phyloP scores from a whole-genome alignment of 2,113 vertebrate species.

The Bagarius yarrelli region DNA sequence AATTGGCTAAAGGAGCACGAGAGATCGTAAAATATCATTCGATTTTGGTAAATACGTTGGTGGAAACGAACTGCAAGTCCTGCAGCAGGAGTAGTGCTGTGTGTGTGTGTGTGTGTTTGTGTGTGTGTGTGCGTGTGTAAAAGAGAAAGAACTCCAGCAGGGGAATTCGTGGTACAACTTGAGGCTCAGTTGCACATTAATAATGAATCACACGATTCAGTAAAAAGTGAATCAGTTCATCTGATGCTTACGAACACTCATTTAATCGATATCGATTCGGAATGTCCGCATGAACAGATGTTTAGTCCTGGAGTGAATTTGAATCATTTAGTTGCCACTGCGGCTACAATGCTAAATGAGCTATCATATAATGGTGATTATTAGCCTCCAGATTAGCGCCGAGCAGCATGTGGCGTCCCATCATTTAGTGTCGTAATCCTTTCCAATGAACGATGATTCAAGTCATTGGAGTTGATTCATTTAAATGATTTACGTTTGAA shows the following conservation, averaged over 20 bases:
- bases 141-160: conserved; percentile 27
- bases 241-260: neutral
- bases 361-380: too few species aligned
- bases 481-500: neutral
- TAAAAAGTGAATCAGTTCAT: conserved; percentile 26
- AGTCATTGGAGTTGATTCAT: neutral
- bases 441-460: neutral
- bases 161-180: conserved; percentile 54
- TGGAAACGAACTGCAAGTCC: neutral
- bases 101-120: neutral
- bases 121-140: too few species aligned
- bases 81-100: neutral
- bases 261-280: neutral
- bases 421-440: neutral
- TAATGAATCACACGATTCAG: conserved; percentile 43
- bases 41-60: neutral
- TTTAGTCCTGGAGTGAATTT: neutral
- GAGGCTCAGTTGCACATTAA: conserved; percentile 52
- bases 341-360: neutral
- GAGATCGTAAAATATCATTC: too few species aligned
- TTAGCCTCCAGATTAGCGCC: neutral
- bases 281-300: neutral
- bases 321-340: neutral
- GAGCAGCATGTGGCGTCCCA: neutral
- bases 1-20: too few species aligned